These are phyloP conservation scores for Myocastor coypus DNA, from an alignment of 2,113 vertebrate genomes.

Conservation along the genomic window DNA sequence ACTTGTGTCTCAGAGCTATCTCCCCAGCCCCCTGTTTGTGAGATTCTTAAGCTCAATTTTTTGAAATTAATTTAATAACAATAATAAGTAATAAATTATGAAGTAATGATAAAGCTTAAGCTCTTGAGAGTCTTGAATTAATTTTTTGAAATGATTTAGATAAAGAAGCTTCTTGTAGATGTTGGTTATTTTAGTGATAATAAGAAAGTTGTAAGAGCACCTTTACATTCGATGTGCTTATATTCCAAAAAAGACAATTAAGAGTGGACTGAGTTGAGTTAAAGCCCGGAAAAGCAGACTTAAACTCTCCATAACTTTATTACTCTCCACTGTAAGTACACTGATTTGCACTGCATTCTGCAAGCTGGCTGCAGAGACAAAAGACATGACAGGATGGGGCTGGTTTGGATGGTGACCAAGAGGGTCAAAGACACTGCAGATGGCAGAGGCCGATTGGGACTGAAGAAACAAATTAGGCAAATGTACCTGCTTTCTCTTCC, in stretches of 20 bases:
- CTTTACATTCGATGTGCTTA: not conserved
- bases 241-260: not conserved
- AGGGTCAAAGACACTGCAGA: not conserved
- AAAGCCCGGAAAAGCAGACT: not conserved
- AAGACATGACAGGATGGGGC: not conserved
- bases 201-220: not conserved
- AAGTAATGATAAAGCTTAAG: too few relatives aligned
- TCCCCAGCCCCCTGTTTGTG: too few relatives aligned
- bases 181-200: not conserved
- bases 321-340: not conserved
- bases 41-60: not conserved
- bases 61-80: not conserved
- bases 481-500: not conserved
- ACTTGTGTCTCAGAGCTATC: too few relatives aligned
- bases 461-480: not conserved
- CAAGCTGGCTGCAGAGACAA: not conserved
- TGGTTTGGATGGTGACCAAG: not conserved
- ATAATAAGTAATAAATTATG: too few relatives aligned
- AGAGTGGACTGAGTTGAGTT: not conserved
- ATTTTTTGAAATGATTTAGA: not conserved
- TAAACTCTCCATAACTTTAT: not conserved
- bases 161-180: not conserved
- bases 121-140: too few relatives aligned
- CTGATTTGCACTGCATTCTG: not conserved
- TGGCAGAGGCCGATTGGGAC: not conserved